Evolutionary conservation across 2,113 vertebrate species (phyloP), one percentile per base, ranked within the genome.

Genomic region (Hypocryptadius cinnamomeus): DNA sequence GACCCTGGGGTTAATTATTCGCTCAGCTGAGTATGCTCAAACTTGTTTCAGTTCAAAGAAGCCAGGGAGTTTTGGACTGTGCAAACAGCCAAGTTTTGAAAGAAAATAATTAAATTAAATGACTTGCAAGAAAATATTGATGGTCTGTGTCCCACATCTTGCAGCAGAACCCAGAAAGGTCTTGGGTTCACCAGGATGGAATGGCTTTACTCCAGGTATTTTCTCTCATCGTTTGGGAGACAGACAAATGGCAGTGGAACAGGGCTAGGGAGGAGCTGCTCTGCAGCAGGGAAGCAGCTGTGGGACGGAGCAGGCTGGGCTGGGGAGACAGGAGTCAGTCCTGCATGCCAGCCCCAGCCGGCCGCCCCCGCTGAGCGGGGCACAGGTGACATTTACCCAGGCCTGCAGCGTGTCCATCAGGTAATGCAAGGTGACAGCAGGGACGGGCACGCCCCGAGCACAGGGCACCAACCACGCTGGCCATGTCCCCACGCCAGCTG

Each of bases 381-480:
- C 79, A 85, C 89, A 72, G 87, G 91, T 94, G 95, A 96, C 95
- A 97, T 96, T 97, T 97, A 35, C 35, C 15, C 40, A 16, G 89
- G 45, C 66, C 81, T 1, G 1, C 60, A 60, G 66, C 7, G 86
- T 51, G 64, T 85, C 87, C 13, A 0, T 84, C 95, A 73, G 85
- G 87, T 97, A 96, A 97, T 79, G 69, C 1, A 2, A 94, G 81
- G 61, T 70, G 96, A 96, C 96, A 71, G 91, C n/a, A 0, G 56
- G 65, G 74, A 71, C 0, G 1, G 93, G 81, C 51, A 66, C 0
- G 28, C 53, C 59, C 59, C 3, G 53, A 73, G 89, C 30, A 0
- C 59, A 72, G 59, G 56, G 66, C 53, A 79, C 27, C 39, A 20
- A 4, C 20, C 76, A 44, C 15, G 7, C 76, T 24, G 48, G 70